Evolutionary conservation across 2,888 invertebrate genomes (phyloP), one percentile per base, ranked within the genome.

Genomic region (Kuschelorhynchus macadamiae): DNA sequence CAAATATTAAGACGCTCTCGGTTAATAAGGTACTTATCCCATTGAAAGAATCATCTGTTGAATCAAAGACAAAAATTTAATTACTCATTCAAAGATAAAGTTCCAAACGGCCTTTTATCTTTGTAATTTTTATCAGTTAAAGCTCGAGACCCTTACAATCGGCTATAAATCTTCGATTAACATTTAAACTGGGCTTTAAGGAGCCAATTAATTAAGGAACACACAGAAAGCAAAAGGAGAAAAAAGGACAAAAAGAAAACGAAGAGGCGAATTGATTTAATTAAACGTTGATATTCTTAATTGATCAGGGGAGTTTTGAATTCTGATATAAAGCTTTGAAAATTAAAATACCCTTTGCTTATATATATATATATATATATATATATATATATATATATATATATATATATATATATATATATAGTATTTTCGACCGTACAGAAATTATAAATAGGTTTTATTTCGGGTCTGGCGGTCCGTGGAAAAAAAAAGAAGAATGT

Each of bases 121-220:
- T 39, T 56, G 61, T 66, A 66, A 66, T 70, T 66, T 65, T 70
- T 66, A 66, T 66, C 70, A 65, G 66, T 62, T 62, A 56, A 61
- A 52, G 57, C 66, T 44, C 44, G 50, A 33, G 62, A 56, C 61
- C 46, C 67, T 56, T 52, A 67, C 66, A 71, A 70, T 70, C 70
- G 65, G 49, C 63, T 52, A 72, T 72, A 68, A 70, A 67, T 70
- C 67, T 72, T 53, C 66, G 73, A 76, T 76, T 76, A 76, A 74
- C 75, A 77, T 74, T 76, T 76, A 70, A 76, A 76, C 75, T 75
- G 72, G 73, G 61, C 71, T 72, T 71, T 73, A 72, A 75, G 74
- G 72, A 69, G 74, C 71, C 77, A 75, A 76, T 77, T 77, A 77
- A 77, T 77, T 77, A 76, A 76, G 71, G 76, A 75, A 76, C 76